Evolutionary conservation across 92 coral and sea anemone species (phyloP), one percentile per base, ranked within the genome.

Genomic region (Virgularia gustaviana): DNA sequence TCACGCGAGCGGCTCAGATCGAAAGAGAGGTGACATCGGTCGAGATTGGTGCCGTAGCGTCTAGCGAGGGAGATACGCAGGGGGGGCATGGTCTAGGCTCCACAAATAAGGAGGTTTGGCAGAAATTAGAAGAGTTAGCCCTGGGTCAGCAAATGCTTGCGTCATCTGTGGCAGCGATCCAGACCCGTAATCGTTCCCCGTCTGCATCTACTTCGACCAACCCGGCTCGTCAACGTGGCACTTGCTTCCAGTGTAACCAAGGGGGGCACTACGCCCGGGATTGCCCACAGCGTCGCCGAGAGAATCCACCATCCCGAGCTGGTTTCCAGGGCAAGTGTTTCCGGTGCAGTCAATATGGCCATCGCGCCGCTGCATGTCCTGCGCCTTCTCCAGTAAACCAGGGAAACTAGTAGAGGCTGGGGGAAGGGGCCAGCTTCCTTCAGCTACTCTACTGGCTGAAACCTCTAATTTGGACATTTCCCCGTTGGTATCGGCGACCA

Each of bases 401-500:
- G 29, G 4, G 58, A 52, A 52, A 52, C 58, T 52, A 12, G 30
- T 52, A 52, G 30, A 52, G 58, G 58, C 31, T 22, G 58, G 28
- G 15, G 58, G 58, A 52, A 15, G 58, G 31, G 58, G 58, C 30
- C 58, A 52, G 58, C 31, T 12, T 11, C 58, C 58, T 52, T 52
- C 58, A 52, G 58, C 58, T 52, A 52, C 13, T 22, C 3, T 9
- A 52, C 58, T 52, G 58, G 58, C 58, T 33, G 20, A 15, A 52
- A 52, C 3, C 30, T 52, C 28, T 52, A 52, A 3, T 52, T 52
- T 15, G 58, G 58, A 22, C 3, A 33, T 22, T 52, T 52, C 58
- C 22, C 58, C 31, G 22, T 33, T 12, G 31, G 58, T 47, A 25
- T 47, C 55, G 22, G 55, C 55, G 22, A 47, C 55, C n/a, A n/a